Percentiles rank a stretch among this genome's conserved stretches.
phyloP scores from a whole-genome alignment of 2,888 invertebrate species.

The Serripes groenlandicus region DNA sequence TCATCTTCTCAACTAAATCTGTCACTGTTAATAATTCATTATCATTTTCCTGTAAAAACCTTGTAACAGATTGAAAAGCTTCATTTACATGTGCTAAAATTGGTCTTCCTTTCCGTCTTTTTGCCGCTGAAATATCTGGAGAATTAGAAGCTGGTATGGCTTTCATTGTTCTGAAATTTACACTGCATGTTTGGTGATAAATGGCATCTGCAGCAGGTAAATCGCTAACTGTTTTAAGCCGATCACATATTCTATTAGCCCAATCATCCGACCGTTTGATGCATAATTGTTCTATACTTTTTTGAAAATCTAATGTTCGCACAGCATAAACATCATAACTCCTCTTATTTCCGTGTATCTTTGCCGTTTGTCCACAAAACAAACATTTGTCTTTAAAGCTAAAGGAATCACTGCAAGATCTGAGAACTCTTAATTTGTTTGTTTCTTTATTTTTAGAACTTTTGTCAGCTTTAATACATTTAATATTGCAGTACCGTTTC shows the following conservation, averaged over 20 bases:
- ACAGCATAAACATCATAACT: conserved; percentile 24
- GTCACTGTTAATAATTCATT: conserved; percentile 47
- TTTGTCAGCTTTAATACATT: too few species aligned
- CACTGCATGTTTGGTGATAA: conserved; percentile 34
- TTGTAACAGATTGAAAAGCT: conserved; percentile 39
- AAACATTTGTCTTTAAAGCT: conserved; percentile 32
- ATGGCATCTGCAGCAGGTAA: conserved; percentile 42
- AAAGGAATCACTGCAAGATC: conserved; percentile 16
- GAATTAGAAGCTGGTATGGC: neutral
- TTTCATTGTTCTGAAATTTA: conserved; percentile 4
- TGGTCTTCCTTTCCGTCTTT: conserved; percentile 15
- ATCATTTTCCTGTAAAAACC: conserved; percentile 39
- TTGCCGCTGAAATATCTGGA: neutral
- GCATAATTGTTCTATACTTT: conserved; percentile 28
- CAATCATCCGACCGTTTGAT: conserved; percentile 30
- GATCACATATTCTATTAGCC: conserved; percentile 67
- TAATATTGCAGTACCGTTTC: too few species aligned
- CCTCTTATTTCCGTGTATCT: conserved; percentile 18
- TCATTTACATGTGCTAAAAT: neutral
- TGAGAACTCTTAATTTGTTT: neutral
- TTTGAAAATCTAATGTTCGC: conserved; percentile 46
- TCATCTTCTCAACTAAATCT: conserved; percentile 43
- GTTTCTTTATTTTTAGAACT: too few species aligned
- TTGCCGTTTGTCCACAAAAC: conserved; percentile 33
- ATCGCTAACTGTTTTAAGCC: conserved; percentile 31